Base-by-base conservation (phyloP, 2,113 vertebrate species). In the Pachyramphus minor region DNA sequence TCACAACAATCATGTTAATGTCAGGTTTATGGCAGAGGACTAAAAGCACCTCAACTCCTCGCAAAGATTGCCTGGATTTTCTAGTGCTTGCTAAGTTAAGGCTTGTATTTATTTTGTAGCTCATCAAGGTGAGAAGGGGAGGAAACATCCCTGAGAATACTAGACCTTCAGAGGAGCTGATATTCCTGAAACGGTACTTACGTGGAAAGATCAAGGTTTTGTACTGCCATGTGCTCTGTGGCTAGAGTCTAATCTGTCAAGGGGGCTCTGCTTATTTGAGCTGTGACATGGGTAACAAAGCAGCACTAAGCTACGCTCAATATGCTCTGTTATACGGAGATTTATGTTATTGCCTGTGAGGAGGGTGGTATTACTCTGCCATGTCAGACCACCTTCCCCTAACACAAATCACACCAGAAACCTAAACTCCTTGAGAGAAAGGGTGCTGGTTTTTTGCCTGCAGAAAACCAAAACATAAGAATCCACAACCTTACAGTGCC, bases 241-340 rank as follows among this genome's bases (percentile, higher is more conserved):
- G 78, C 64, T 67, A 14, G 35, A 85, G 84, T 53, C 76, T 94
- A 64, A 95, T 97, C 85, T 90, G 88, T 89, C 96, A 95, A 96
- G 93, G 87, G 85, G 85, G 88, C 92, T 90, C 93, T 87, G 96
- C 90, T 92, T 62, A 39, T 89, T 81, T 92, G 85, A 92, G 84
- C 95, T 92, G 88, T 92, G 95, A 95, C 95, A 96, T 1, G 73
- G 83, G 86, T 56, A 93, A 97, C 95, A 97, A 95, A 96, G 95
- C 88, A 93, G 85, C 90, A 92, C 92, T 94, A 86, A 95, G 64
- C 92, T 49, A 88, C 0, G 1, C 87, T 96, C 93, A 94, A 93
- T 58, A 59, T 1, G 0, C 55, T 85, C 85, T 90, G 74, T 89
- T 93, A 68, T 31, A 90, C 0, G 0, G 76, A 96, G 92, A 95